These are phyloP conservation scores for Blastomussa wellsi DNA, from an alignment of 92 coral and sea anemone species.

Conservation along the genomic window DNA sequence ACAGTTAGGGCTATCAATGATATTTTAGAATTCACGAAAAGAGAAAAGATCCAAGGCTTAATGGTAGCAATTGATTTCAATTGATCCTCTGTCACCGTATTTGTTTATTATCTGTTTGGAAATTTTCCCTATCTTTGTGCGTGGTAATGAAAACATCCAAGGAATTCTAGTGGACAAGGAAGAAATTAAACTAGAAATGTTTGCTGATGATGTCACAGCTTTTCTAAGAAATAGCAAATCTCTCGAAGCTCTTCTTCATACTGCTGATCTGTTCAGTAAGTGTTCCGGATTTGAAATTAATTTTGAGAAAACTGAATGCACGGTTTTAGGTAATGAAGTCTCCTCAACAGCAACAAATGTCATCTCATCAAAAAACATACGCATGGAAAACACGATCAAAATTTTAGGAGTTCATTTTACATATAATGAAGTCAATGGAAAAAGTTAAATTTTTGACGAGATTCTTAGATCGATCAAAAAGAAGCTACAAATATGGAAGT, in stretches of 20 bases:
- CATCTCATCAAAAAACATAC: conserved; percentile 13
- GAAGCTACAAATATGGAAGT: conserved; percentile 34
- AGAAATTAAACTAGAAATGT: conserved; percentile 25
- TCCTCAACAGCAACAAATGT: not conserved
- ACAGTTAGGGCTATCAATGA: not conserved
- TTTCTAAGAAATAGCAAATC: conserved; percentile 3
- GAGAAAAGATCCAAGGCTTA: not conserved
- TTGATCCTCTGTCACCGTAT: conserved; percentile 15
- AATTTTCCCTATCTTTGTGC: not conserved
- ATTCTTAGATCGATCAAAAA: conserved; percentile 14
- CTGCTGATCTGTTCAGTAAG: not conserved
- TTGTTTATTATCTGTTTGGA: not conserved
- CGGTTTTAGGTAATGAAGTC: not conserved
- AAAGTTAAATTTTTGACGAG: no score
- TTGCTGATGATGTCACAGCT: conserved; percentile 22
- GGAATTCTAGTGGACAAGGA: not conserved
- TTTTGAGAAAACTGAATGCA: conserved; percentile 2
- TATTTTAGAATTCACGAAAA: not conserved
- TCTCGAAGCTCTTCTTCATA: not conserved
- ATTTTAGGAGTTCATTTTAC: conserved; percentile 43
- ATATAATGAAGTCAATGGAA: no score
- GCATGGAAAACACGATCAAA: conserved; percentile 13
- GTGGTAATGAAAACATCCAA: conserved; percentile 6
- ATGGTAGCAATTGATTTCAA: not conserved
- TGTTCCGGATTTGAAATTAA: conserved; percentile 3